These are phyloP conservation scores for Chironomus tentans DNA, from an alignment of 2,888 invertebrate genomes.

Conservation along the genomic window DNA sequence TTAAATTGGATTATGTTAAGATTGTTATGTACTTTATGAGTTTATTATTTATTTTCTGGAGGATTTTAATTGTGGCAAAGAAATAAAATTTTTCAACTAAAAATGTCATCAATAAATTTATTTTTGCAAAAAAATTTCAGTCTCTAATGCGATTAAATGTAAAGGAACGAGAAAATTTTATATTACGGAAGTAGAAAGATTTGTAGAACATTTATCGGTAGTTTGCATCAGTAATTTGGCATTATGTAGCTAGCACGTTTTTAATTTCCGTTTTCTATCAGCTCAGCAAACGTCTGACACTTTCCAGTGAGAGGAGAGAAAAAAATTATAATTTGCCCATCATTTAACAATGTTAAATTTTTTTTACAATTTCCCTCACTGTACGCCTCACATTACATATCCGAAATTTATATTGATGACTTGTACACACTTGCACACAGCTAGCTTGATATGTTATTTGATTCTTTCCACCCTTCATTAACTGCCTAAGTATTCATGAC, in stretches of 20 bases:
- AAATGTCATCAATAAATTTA: no score
- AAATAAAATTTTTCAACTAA: no score
- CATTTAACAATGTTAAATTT: not conserved
- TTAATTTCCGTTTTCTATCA: constrained; percentile 21
- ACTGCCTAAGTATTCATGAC: constrained; percentile 4
- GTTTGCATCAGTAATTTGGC: constrained; percentile 3
- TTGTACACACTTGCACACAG: not conserved
- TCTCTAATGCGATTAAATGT: not conserved
- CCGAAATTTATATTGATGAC: not conserved
- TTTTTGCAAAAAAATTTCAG: no score
- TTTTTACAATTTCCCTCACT: not conserved
- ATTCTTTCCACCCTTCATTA: not conserved
- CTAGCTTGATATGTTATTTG: not conserved
- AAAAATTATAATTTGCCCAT: constrained; percentile 4
- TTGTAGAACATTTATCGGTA: not conserved
- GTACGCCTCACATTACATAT: not conserved
- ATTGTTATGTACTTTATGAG: no score
- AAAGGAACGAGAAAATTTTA: not conserved
- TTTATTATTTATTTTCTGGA: no score
- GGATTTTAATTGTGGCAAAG: no score
- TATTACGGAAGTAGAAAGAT: not conserved
- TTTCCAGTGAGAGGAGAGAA: not conserved
- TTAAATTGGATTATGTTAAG: no score
- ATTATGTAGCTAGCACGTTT: constrained; percentile 22
- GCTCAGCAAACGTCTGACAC: not conserved